These are phyloP conservation scores for Chaetoderma sp. DNA, from an alignment of 2,888 invertebrate genomes.

Conservation along the genomic window DNA sequence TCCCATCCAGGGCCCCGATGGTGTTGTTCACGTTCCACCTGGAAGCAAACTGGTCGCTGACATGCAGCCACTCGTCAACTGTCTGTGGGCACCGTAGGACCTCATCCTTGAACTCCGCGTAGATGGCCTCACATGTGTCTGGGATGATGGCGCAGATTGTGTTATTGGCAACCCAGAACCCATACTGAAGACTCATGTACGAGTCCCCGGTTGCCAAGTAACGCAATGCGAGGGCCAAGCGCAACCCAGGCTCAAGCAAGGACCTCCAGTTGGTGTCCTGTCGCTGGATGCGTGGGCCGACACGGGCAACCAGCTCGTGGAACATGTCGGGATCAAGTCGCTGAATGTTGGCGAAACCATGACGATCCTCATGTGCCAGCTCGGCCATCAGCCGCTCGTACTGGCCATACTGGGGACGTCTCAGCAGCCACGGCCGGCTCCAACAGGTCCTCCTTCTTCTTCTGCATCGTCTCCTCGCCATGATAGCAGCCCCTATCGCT, in stretches of 20 bases:
- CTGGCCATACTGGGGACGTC: no score
- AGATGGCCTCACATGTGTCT: conserved; percentile 22
- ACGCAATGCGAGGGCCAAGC: conserved; percentile 24
- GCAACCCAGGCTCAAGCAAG: conserved; percentile 14
- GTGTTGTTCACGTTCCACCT: conserved; percentile 7
- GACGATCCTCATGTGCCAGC: no score
- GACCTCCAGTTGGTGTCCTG: neutral
- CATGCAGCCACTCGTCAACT: conserved; percentile 11
- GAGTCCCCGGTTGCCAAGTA: conserved; percentile 24
- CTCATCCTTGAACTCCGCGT: conserved; percentile 9
- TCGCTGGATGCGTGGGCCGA: conserved; percentile 3
- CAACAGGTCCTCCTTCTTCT: no score
- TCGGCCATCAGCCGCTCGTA: no score
- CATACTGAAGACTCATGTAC: conserved; percentile 16
- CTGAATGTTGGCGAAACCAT: no score
- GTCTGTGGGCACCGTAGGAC: conserved; percentile 6
- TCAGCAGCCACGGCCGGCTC: no score
- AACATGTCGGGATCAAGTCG: no score
- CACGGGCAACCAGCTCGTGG: neutral
- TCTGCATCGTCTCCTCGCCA: no score
- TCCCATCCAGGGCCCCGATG: conserved; percentile 14
- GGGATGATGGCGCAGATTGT: conserved; percentile 13
- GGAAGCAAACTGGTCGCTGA: neutral
- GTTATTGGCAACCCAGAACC: conserved; percentile 24
- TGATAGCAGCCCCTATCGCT: no score